phyloP scores from a whole-genome alignment of 2,797 vertebrate genomes.

The Percopsis omiscomaycus region DNA sequence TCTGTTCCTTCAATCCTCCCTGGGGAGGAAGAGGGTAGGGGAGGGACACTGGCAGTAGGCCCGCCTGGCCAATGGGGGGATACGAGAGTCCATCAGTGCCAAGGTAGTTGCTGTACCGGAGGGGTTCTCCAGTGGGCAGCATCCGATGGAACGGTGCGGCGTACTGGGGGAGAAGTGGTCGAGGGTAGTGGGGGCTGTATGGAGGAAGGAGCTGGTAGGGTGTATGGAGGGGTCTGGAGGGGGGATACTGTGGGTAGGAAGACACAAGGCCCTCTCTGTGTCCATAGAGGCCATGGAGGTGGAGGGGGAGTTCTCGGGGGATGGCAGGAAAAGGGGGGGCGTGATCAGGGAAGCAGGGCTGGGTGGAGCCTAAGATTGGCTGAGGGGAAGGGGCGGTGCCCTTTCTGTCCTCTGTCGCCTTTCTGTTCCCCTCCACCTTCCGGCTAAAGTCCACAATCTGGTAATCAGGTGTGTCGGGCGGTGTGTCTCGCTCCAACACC shows the following conservation, averaged over 20 bases:
- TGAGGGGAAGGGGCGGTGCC: conserved; percentile 24
- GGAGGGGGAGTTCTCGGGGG: conserved; percentile 61
- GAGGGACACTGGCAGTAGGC: conserved; percentile 48
- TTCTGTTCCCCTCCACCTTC: conserved; percentile 43
- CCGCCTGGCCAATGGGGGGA: conserved; percentile 44
- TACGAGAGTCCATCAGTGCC: conserved; percentile 61
- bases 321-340: conserved; percentile 18
- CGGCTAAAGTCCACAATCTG: conserved; percentile 74
- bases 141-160: conserved; percentile 60
- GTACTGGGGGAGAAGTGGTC: conserved; percentile 68
- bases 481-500: conserved; percentile 73
- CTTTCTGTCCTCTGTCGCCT: conserved; percentile 25
- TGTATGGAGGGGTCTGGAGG: conserved; percentile 65
- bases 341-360: conserved; percentile 33
- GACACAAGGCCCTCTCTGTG: conserved; percentile 69
- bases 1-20: conserved; percentile 70
- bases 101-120: conserved; percentile 53
- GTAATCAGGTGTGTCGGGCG: conserved; percentile 74
- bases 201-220: conserved; percentile 69
- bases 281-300: conserved; percentile 69
- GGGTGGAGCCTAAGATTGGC: conserved; percentile 20
- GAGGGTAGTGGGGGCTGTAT: conserved; percentile 63
- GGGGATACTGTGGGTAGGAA: conserved; percentile 67
- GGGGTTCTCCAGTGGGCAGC: conserved; percentile 54
- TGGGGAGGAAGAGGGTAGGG: conserved; percentile 51